Evolutionary conservation across 1,140 invertebrate genomes (phyloP), one percentile per base, ranked within the genome.

Genomic region (Trichogramma pretiosum): DNA sequence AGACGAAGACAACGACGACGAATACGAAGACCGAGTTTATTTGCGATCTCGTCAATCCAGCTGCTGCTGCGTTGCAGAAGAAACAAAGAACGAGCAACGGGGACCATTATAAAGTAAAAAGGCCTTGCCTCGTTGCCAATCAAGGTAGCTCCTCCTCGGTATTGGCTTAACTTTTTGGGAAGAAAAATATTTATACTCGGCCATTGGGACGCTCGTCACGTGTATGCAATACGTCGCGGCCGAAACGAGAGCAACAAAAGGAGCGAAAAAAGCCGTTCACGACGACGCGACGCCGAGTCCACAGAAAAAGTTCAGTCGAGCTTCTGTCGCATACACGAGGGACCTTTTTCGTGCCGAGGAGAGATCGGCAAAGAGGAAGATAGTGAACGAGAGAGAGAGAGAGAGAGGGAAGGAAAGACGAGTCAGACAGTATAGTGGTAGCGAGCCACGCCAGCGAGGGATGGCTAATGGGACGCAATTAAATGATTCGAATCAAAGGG

Each of bases 381-480:
- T 59, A 60, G 48, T 3, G 16, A 26, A 46, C 52, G 53, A 54
- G 32, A 9, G n/a, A 44, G 26, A 9, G 45, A 33, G 44, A 43
- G 40, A 43, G 47, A 45, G 50, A 48, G 52, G 50, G 55, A 50
- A 11, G 8, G 22, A 36, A 5, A 24, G 23, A 11, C 11, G n/a
- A 7, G 9, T n/a, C 32, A n/a, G 46, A 22, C 14, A 43, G 26
- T 26, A n/a, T n/a, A n/a, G n/a, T n/a, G n/a, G 21, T 34, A 24
- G n/a, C 18, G 38, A 32, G 19, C 32, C 16, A n/a, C n/a, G 56
- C 53, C 52, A 55, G 50, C 50, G 48, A 56, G 59, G 60, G n/a
- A n/a, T n/a, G 56, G 65, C 70, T 72, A 72, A 72, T 72, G 68
- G 70, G 67, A 65, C 63, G 68, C 70, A 72, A 72, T 72, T 72